Percentiles rank a stretch among this genome's conserved stretches.
Evolutionary conservation across 2,888 invertebrate genomes (phyloP).

Genomic region (Dryocosmus kuriphilus): DNA sequence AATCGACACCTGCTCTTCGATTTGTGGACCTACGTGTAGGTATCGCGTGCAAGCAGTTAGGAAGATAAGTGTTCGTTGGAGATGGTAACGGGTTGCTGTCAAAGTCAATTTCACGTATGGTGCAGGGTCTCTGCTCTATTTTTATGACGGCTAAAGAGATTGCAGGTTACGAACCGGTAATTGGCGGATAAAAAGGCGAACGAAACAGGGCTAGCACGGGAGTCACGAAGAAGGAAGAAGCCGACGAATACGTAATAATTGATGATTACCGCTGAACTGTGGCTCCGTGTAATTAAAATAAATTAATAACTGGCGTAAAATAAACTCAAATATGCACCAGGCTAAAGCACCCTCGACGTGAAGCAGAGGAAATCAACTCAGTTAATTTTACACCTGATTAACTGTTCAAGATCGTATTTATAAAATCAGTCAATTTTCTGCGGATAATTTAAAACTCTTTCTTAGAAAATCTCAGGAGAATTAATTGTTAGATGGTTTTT

Average conservation of each 20-base stretch:
- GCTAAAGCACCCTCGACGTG: constrained; percentile 39
- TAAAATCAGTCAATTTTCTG: not conserved
- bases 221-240: constrained; percentile 48
- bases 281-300: constrained; percentile 69
- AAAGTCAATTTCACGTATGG: constrained; percentile 47
- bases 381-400: not conserved
- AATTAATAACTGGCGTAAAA: constrained; percentile 70
- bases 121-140: constrained; percentile 45
- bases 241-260: constrained; percentile 67
- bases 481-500: too few relatives aligned
- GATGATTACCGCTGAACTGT: constrained; percentile 67
- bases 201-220: constrained; percentile 49
- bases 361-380: constrained; percentile 26
- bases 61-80: constrained; percentile 40
- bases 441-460: not conserved
- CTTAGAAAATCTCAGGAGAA: too few relatives aligned
- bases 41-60: constrained; percentile 47
- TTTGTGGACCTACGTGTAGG: constrained; percentile 47
- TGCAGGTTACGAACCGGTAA: constrained; percentile 61
- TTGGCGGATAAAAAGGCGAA: constrained; percentile 58
- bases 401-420: not conserved
- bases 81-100: constrained; percentile 54
- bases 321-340: constrained; percentile 46
- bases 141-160: constrained; percentile 57
- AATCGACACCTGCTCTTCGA: constrained; percentile 44